Evolutionary conservation across 1,140 invertebrate species (phyloP).

Genomic region (Lucilia cuprina): DNA sequence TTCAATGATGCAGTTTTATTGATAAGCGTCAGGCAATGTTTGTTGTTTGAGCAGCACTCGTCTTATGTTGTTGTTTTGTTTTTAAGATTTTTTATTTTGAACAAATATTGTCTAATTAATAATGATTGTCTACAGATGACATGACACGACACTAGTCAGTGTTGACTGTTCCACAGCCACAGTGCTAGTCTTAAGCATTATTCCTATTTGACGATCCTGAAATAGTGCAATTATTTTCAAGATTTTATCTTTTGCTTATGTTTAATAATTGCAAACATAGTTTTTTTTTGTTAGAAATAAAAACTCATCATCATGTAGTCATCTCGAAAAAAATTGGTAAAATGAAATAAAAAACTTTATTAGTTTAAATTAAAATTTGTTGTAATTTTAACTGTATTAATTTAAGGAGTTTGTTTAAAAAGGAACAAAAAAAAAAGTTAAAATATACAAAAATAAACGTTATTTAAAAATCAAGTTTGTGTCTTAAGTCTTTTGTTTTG

Average conservation of each 20-base stretch:
- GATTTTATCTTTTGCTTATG: background rate
- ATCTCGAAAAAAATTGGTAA: background rate
- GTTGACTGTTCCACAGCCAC: background rate
- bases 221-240: background rate
- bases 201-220: background rate
- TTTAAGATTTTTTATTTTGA: background rate
- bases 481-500: constrained; percentile 17
- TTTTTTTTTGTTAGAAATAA: background rate
- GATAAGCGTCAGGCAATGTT: constrained; percentile 32
- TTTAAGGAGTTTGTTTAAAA: background rate
- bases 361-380: background rate
- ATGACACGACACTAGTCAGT: background rate
- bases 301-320: background rate
- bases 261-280: constrained; percentile 1
- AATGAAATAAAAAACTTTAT: too few relatives aligned
- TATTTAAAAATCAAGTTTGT: background rate
- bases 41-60: background rate
- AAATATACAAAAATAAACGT: background rate
- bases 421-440: background rate
- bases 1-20: constrained; percentile 22
- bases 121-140: constrained; percentile 27
- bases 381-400: background rate
- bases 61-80: background rate
- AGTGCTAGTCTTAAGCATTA: too few relatives aligned
- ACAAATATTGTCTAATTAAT: constrained; percentile 35